Evolutionary conservation across 35 echinoderm and acorn worm genomes (phyloP), one percentile per base, ranked within the genome.

Genomic region (Patiria miniata): DNA sequence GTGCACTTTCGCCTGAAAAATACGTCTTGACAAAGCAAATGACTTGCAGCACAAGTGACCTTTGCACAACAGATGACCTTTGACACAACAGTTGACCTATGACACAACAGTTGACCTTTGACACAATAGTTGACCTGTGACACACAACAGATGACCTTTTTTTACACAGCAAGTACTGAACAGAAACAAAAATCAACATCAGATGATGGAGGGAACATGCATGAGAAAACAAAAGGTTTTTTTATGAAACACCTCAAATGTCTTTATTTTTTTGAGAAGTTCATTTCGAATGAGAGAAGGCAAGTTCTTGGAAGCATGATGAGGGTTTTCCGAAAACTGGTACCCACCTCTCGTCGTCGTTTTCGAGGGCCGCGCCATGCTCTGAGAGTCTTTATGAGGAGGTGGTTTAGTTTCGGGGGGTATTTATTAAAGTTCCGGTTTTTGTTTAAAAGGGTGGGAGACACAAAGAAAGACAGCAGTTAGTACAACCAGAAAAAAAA

Each of bases 131-230:
- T 47, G 42, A 47, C 42, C 42, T 47, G 4, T 47, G 42, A 47
- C 42, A 47, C 42, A 47, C 42, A 47, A 47, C 42, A 47, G 42
- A 47, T 47, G 42, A 47, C 42, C 42, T 47, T 47, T 47, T n/a
- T 47, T 47, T 6, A 47, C 42, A 47, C 42, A 47, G 42, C 42
- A 47, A 12, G 4, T 47, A 47, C 42, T n/a, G n/a, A n/a, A n/a
- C n/a, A n/a, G n/a, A 47, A 6, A 47, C 42, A 4, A 6, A 47
- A 47, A 12, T 6, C 42, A 12, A 47, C 12, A 47, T 47, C 65
- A 28, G 34, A 73, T 30, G 34, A 34, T 73, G 65, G 10, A 73
- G 65, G 65, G 65, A 26, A 73, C 65, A 73, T 73, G 65, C 65
- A 73, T 73, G 42, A 47, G 42, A 47, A 47, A 47, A 47, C 4